These are phyloP conservation scores for Tretioscincus oriximinensis DNA, from an alignment of 2,113 vertebrate species.

Conservation along the genomic window DNA sequence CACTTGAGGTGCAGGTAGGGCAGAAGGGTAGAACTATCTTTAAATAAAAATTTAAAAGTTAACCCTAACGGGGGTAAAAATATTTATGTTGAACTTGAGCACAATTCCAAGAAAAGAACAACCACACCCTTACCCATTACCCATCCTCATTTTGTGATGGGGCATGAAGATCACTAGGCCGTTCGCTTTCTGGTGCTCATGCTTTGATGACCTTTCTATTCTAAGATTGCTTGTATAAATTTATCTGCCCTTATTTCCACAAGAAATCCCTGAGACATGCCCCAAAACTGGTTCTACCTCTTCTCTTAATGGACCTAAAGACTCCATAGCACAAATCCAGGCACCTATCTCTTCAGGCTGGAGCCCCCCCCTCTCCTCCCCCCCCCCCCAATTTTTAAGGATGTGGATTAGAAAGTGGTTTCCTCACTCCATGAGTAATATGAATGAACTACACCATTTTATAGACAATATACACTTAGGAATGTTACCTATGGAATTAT, in stretches of 20 bases:
- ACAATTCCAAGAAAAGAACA: constrained; percentile 70
- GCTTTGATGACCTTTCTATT: constrained; percentile 69
- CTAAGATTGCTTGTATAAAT: constrained; percentile 63
- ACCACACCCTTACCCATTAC: constrained; percentile 50
- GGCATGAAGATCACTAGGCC: constrained; percentile 58
- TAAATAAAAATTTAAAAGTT: constrained; percentile 85
- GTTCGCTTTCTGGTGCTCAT: constrained; percentile 72
- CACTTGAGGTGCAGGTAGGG: constrained; percentile 58
- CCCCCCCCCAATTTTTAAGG: constrained; percentile 24
- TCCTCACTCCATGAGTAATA: constrained; percentile 53
- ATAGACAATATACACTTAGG: constrained; percentile 63
- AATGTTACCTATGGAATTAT: constrained; percentile 48
- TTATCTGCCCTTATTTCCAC: constrained; percentile 81
- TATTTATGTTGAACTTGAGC: constrained; percentile 70
- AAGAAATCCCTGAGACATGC: constrained; percentile 86
- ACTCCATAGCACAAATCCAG: constrained; percentile 43
- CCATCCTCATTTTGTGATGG: neutral
- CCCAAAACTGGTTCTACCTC: constrained; percentile 74
- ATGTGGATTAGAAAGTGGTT: constrained; percentile 47
- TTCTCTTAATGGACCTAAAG: constrained; percentile 60
- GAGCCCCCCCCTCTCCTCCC: constrained; percentile 27
- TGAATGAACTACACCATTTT: constrained; percentile 49
- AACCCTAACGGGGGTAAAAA: constrained; percentile 67
- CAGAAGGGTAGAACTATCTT: constrained; percentile 70
- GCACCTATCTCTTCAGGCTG: constrained; percentile 47